Conservation (phyloP, 2,888 invertebrate genomes). For the Clunio marinus region DNA sequence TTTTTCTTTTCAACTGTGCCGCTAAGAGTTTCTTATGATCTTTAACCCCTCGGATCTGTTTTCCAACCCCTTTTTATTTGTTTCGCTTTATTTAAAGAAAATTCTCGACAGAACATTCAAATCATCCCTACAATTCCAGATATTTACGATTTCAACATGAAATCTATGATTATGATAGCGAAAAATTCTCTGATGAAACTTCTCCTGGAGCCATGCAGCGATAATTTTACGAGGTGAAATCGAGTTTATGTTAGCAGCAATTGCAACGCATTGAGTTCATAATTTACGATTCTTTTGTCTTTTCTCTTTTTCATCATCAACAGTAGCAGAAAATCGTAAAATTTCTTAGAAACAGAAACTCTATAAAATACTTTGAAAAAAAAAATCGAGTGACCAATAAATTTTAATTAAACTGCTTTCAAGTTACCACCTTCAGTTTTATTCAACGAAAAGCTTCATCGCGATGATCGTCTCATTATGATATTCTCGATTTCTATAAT, state of each 20-base stretch:
- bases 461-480: constrained; percentile 1
- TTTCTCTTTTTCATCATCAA: not conserved
- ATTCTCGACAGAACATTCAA: too few species aligned
- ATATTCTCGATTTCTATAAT: not conserved
- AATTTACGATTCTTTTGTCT: constrained; percentile 8
- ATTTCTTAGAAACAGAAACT: too few species aligned
- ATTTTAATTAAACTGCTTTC: constrained; percentile 24
- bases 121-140: too few species aligned
- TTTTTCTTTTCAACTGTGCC: too few species aligned
- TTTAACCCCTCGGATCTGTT: too few species aligned
- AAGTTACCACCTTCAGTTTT: not conserved
- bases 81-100: too few species aligned
- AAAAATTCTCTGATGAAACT: not conserved
- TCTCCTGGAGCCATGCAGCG: not conserved
- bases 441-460: not conserved
- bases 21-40: too few species aligned
- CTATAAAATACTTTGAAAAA: not conserved
- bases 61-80: too few species aligned
- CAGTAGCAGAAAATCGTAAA: constrained; percentile 15
- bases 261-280: not conserved
- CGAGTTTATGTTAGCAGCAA: not conserved
- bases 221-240: constrained; percentile 24
- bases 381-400: constrained; percentile 1
- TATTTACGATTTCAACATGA: not conserved
- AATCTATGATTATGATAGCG: not conserved